Evolutionary conservation across 2,113 vertebrate species (phyloP).

Genomic region (Motacilla alba): DNA sequence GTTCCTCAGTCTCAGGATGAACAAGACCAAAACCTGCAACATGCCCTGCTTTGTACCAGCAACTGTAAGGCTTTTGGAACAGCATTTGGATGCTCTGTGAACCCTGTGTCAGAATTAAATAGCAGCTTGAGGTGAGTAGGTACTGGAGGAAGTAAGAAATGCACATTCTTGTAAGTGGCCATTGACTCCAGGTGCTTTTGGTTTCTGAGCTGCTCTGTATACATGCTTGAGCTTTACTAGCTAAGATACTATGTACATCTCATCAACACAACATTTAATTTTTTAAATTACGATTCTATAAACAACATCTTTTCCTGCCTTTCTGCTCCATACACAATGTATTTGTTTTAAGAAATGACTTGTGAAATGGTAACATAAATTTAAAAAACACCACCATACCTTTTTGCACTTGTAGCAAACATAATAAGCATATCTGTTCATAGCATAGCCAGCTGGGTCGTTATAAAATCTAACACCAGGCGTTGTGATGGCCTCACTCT

Average conservation of each 20-base stretch:
- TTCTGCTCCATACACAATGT: neutral
- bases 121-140: neutral
- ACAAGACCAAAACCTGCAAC: neutral
- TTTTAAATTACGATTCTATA: neutral
- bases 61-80: neutral
- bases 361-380: neutral
- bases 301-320: neutral
- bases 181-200: neutral
- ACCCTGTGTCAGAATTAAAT: neutral
- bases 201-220: neutral
- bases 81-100: neutral
- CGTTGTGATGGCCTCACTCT: slow-evolving; percentile 97
- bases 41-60: accelerated
- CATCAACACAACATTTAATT: neutral
- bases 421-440: slow-evolving; percentile 99
- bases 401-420: slow-evolving; percentile 99
- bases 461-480: slow-evolving; percentile 95
- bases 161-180: neutral
- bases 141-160: neutral
- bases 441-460: slow-evolving; percentile 95
- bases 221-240: neutral
- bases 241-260: neutral
- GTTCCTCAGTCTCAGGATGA: neutral
- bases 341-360: neutral
- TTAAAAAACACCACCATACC: slow-evolving; percentile 68